Percentiles rank a stretch among this genome's conserved stretches.
These are phyloP conservation scores for Campoplex capitator DNA, from an alignment of 2,888 invertebrate species.

Conservation along the genomic window DNA sequence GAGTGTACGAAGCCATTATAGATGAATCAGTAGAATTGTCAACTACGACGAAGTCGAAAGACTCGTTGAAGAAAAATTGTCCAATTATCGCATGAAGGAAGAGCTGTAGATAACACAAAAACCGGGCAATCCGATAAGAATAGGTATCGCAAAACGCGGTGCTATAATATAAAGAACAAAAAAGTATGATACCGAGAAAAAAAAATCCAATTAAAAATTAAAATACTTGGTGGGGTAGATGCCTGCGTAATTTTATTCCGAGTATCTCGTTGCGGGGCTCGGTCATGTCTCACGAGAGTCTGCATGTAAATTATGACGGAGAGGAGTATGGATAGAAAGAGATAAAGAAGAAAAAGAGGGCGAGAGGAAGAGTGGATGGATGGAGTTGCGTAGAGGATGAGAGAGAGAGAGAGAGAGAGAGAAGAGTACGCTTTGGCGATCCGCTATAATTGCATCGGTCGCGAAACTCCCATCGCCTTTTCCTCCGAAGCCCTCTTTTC, in stretches of 20 bases:
- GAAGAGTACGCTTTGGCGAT: conserved; percentile 7
- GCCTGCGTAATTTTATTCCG: conserved; percentile 45
- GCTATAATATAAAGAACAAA: not conserved
- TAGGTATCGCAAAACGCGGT: not conserved
- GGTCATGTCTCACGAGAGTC: conserved; percentile 41
- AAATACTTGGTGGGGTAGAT: conserved; percentile 3
- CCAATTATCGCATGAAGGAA: not conserved
- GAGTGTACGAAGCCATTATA: not conserved
- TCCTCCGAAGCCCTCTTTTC: conserved; percentile 16
- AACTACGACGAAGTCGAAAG: not conserved
- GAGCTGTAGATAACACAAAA: not conserved
- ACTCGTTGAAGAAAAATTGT: not conserved
- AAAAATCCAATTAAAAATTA: conserved; percentile 40
- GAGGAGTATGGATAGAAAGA: not conserved
- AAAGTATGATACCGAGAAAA: not conserved
- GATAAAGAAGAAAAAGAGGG: conserved; percentile 24
- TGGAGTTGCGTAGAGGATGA: conserved; percentile 1
- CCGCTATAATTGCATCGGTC: conserved; percentile 63
- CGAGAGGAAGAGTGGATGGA: conserved; percentile 1
- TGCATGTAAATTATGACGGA: conserved; percentile 40
- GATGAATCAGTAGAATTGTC: not conserved
- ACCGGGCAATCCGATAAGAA: not conserved
- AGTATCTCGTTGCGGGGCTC: conserved; percentile 12
- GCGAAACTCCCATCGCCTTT: conserved; percentile 24
- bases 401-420: not conserved